phyloP scores from a whole-genome alignment of 2,113 vertebrate species.

The Ramphastos sulfuratus region DNA sequence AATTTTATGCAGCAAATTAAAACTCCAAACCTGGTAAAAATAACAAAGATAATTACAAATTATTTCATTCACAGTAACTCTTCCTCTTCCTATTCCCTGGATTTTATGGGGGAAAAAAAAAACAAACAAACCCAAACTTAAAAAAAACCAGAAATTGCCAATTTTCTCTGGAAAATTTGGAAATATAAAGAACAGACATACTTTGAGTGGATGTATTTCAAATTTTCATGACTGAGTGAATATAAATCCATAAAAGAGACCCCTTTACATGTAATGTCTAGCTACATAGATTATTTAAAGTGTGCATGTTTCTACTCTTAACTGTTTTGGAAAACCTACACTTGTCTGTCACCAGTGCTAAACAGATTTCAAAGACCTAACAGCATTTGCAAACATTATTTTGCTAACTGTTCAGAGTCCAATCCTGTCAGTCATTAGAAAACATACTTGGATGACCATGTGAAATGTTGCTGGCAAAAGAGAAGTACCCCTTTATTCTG shows the following conservation, averaged over 20 bases:
- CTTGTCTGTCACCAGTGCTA: neutral
- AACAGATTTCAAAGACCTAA: neutral
- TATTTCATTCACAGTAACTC: neutral
- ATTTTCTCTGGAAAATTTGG: neutral
- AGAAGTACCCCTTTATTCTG: neutral
- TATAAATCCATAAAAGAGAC: neutral
- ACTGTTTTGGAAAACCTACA: neutral
- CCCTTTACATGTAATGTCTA: rapidly evolving
- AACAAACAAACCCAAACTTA: neutral
- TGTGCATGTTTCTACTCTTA: neutral
- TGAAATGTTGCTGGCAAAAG: neutral
- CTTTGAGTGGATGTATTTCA: neutral
- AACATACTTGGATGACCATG: neutral
- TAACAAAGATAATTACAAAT: neutral
- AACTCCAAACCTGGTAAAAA: neutral
- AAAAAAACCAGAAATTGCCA: neutral
- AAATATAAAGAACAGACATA: neutral
- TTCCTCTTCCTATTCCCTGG: neutral
- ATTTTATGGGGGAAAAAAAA: neutral
- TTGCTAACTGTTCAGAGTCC: neutral
- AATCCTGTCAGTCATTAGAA: neutral
- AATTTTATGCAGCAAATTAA: neutral
- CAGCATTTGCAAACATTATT: neutral
- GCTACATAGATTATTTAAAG: neutral
- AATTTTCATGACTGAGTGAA: neutral